Base-by-base conservation (phyloP, 1,140 invertebrate species). In the Cydia pomonella region DNA sequence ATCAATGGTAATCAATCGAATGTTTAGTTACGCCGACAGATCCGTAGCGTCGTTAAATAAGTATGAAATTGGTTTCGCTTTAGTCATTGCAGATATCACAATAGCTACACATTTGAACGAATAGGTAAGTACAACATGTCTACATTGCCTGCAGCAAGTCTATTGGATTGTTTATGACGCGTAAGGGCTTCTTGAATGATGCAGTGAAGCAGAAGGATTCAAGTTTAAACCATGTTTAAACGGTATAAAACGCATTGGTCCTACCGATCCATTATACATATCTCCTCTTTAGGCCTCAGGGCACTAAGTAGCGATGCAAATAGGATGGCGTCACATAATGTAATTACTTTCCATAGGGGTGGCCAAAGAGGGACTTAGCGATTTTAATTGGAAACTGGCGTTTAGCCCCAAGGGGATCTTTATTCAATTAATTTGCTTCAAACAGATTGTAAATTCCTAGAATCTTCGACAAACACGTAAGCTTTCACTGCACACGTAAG, bases 401-500 rank as follows among this genome's bases (percentile, higher is more conserved):
- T 69, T 23, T 59, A 59, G 64, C 33, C 29, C 29, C 64, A 23
- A 69, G 64, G 64, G 64, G 33, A 33, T 38, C 33, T 9, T 69
- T 69, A 41, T n/a, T 1, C 7, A 69, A 69, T 18, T 18, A 29
- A 29, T 33, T 16, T 18, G n/a, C 3, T 27, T 33, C 16, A 69
- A 38, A 33, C 9, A 38, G n/a, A 69, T 38, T 69, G 29, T 29
- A 69, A 69, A 69, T 33, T 41, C n/a, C 27, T 69, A 69, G 64
- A 69, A 29, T 69, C 9, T 29, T 69, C 29, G 33, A 50, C 5
- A 1, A 53, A 18, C n/a, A 53, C 12, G 23, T 69, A 69, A 69
- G 64, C 64, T 69, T 69, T 69, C 64, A 69, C 64, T 33, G 64
- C 16, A 69, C 29, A 41, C 64, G 64, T 38, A 69, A 69, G 64